Evolutionary conservation across 2,888 invertebrate genomes (phyloP).

Genomic region (Tubulanus polymorphus): DNA sequence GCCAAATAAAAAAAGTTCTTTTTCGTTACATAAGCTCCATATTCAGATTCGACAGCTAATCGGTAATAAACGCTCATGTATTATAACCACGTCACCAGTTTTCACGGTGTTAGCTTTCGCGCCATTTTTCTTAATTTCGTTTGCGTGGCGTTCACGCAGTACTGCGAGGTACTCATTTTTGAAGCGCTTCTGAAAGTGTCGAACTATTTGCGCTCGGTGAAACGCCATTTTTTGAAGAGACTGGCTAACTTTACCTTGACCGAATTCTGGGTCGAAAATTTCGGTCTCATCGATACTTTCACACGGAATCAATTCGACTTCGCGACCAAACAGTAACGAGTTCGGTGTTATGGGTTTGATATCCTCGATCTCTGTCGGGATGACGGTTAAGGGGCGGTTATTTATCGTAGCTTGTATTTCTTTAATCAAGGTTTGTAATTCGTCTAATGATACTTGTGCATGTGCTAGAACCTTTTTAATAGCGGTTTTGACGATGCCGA

Average conservation of each 20-base stretch:
- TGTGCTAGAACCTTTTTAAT: conserved; percentile 2
- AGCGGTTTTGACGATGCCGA: neutral
- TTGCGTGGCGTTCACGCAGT: neutral
- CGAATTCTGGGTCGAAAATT: neutral
- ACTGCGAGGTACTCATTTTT: neutral
- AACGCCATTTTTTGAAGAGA: neutral
- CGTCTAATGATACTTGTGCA: neutral
- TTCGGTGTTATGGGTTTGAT: neutral
- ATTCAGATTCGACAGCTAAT: too few species aligned
- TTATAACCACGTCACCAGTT: neutral
- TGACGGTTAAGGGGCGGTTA: neutral
- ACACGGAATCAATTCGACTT: neutral
- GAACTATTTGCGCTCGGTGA: neutral
- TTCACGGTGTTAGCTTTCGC: neutral
- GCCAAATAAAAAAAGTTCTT: too few species aligned
- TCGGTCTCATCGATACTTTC: neutral
- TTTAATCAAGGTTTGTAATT: conserved; percentile 2
- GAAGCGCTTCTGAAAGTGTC: neutral
- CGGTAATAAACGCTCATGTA: too few species aligned
- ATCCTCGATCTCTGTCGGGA: neutral
- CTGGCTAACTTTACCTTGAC: neutral
- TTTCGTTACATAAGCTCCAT: too few species aligned
- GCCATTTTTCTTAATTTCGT: neutral
- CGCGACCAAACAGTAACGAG: neutral
- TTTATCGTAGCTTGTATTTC: conserved; percentile 5